phyloP scores from a whole-genome alignment of 2,113 vertebrate species.

The Oxyura jamaicensis region DNA sequence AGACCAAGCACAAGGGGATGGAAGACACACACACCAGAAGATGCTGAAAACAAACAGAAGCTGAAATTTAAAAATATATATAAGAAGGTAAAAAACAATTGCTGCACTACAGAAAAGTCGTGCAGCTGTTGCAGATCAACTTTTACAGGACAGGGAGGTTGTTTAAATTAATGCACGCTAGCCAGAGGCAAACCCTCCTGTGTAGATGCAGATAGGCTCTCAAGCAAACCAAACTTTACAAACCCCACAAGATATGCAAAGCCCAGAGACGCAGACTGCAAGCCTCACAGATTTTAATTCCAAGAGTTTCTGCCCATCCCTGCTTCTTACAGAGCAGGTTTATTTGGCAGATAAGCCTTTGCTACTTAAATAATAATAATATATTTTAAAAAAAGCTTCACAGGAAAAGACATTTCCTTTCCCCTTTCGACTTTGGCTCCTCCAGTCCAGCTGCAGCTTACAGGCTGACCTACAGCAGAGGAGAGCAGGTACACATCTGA shows the following conservation, averaged over 20 bases:
- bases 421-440: constrained; percentile 12
- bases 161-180: neutral
- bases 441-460: constrained; percentile 1
- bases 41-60: neutral
- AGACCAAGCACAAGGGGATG: rapidly evolving
- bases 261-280: neutral
- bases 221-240: constrained; percentile 27
- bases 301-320: neutral
- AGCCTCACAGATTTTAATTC: constrained; percentile 29
- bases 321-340: constrained; percentile 4
- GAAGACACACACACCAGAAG: neutral
- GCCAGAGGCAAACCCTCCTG: constrained; percentile 32
- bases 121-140: neutral
- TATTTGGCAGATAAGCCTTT: constrained; percentile 23
- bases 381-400: neutral
- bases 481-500: neutral
- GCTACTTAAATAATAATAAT: neutral
- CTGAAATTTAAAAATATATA: neutral
- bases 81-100: neutral
- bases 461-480: constrained; percentile 44
- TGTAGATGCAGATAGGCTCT: neutral
- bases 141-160: neutral
- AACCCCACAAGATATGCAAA: constrained; percentile 2
- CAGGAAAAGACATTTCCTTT: constrained; percentile 13
- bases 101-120: neutral